These are phyloP conservation scores for Sphaeridia pumilis DNA, from an alignment of 2,888 invertebrate genomes.

Conservation along the genomic window DNA sequence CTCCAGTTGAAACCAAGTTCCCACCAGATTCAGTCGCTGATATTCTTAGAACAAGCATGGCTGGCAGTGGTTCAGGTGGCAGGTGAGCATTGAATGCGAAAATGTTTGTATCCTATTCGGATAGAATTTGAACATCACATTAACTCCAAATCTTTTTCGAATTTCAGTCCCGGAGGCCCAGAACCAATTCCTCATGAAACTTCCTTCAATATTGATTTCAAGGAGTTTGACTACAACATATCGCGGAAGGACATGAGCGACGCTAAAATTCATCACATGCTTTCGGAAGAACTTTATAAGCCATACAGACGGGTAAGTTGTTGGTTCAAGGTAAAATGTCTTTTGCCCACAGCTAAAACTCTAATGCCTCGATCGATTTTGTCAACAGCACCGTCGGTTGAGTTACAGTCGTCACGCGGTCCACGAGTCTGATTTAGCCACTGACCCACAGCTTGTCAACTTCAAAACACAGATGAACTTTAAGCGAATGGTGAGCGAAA, in stretches of 20 bases:
- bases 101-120: neutral
- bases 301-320: conserved; percentile 49
- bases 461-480: conserved; percentile 86
- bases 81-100: conserved; percentile 8
- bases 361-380: neutral
- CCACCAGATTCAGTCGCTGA: conserved; percentile 73
- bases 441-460: conserved; percentile 54
- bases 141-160: neutral
- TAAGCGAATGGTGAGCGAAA: conserved; percentile 70
- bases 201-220: conserved; percentile 84
- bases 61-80: conserved; percentile 14
- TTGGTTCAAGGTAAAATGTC: neutral
- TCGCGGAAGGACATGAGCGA: conserved; percentile 85
- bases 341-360: neutral
- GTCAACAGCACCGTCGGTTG: conserved; percentile 63
- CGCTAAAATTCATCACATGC: conserved; percentile 82
- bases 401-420: conserved; percentile 87
- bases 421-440: conserved; percentile 73
- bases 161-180: conserved; percentile 21
- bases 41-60: conserved; percentile 52
- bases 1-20: conserved; percentile 21
- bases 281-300: conserved; percentile 78
- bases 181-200: conserved; percentile 65
- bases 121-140: no score
- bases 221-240: conserved; percentile 83